Evolutionary conservation across 2,113 vertebrate species (phyloP), one percentile per base, ranked within the genome.

Genomic region (Pelusios castaneus): DNA sequence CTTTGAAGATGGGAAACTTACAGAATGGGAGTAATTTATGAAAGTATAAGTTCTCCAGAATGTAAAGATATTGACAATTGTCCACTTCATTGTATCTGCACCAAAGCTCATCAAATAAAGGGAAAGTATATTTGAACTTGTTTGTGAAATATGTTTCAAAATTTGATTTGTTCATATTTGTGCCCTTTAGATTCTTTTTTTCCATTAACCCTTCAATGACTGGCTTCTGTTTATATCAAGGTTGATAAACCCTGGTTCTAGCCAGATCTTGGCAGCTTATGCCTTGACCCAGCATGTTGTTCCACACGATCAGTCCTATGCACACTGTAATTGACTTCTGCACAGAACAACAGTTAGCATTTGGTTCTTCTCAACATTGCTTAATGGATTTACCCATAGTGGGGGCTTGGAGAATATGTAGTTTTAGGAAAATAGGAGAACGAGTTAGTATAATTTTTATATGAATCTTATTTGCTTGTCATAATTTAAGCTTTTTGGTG

Each of bases 91-190:
- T 80, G 6, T 88, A 17, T 4, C 24, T 87, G 95, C 89, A 95
- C 93, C 87, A 78, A n/a, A 88, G 45, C 79, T 93, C 94, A 84
- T 89, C 92, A 88, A 96, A 89, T 67, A 63, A 6, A n/a, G 54
- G 82, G 92, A 67, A 94, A 93, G 9, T 6, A 82, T 45, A 80
- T 21, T 79, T 10, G 78, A 25, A 41, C 11, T 5, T 43, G 41
- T 75, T 43, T 75, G 70, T 43, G 41, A 75, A 75, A 43, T 38
- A 11, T 75, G 22, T 41, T 11, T 73, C 67, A 73, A n/a, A 87
- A 78, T 82, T 82, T 24, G 10, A 38, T 31, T 95, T 92, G 75
- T 77, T 21, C 90, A 6, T n/a, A 86, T 58, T 80, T 75, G 38
- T 12, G 38, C 24, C 11, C 21, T 67, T 67, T 67, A 19, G 60